Percentiles rank a stretch among this genome's conserved stretches.
Evolutionary conservation across 1,140 invertebrate genomes (phyloP).

Genomic region (Reticulitermes speratus): DNA sequence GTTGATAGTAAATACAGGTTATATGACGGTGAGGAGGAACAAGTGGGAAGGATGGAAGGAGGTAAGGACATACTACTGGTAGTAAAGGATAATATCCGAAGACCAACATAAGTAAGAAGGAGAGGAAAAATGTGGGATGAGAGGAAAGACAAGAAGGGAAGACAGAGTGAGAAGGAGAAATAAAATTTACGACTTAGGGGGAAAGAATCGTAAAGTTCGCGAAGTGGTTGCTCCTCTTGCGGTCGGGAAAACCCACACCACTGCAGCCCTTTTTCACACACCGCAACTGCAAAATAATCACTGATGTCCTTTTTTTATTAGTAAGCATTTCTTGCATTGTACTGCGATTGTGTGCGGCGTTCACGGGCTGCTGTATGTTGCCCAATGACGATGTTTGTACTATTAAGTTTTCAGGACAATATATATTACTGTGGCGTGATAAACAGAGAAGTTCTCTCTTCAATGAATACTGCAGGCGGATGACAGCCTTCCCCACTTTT

Average conservation of each 20-base stretch:
- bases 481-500: too few species aligned
- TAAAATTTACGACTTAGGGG: slow-evolving; percentile 15
- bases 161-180: not conserved
- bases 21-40: not conserved
- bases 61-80: not conserved
- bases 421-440: not conserved
- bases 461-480: too few species aligned
- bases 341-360: not conserved
- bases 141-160: not conserved
- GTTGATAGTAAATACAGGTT: not conserved
- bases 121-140: not conserved
- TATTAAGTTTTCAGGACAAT: not conserved
- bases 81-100: slow-evolving; percentile 1
- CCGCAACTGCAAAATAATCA: slow-evolving; percentile 3
- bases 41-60: not conserved
- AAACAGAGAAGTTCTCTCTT: too few species aligned
- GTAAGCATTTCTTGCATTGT: not conserved
- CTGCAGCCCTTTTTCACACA: slow-evolving; percentile 3
- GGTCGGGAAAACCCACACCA: not conserved
- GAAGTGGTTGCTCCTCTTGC: slow-evolving; percentile 1
- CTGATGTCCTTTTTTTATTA: slow-evolving; percentile 7
- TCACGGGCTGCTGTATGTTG: not conserved
- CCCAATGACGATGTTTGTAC: not conserved
- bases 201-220: slow-evolving; percentile 7
- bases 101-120: not conserved